Base-by-base conservation (phyloP, 2,113 vertebrate species). In the Cyrtonyx montezumae region DNA sequence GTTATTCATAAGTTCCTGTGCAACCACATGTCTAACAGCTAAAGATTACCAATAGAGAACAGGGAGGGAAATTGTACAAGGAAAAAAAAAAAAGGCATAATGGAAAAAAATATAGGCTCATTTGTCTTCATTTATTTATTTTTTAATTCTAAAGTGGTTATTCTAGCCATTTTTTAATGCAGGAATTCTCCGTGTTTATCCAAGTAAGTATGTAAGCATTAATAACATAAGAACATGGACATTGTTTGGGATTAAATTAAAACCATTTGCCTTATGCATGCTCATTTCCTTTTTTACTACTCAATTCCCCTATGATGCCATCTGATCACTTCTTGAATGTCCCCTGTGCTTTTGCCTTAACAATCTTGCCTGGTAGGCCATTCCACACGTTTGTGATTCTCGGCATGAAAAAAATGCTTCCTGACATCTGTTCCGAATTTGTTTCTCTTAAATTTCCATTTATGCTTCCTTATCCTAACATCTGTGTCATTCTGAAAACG, bases 401-500 rank as follows among this genome's bases (percentile, higher is more conserved):
- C 97, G 32, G 96, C 97, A 96, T 97, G 97, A 91, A 97, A 98
- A 94, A 97, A 97, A 97, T 77, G 96, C 95, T 97, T 97, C 97
- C 97, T 97, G 97, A 98, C 98, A 98, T 98, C 98, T 98, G 98
- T 97, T 98, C 97, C 93, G 96, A 98, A 98, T 98, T 98, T 98
- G 98, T 98, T 98, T 98, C 97, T 97, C 98, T 98, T 98, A 98
- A 98, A 98, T 98, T 98, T 98, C 98, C 98, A 98, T 98, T 98
- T 98, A 98, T 98, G 97, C 96, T 97, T 97, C 97, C 98, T 98
- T 98, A 98, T 98, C 97, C 98, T 90, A 98, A 98, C 98, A 98
- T 98, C 98, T 98, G 98, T 98, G 98, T 97, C 97, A 97, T 97
- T 97, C 97, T 95, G 96, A 96, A 98, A 98, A 97, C 95, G 89